These are phyloP conservation scores for Natator depressus DNA, from an alignment of 2,113 vertebrate genomes.

Conservation along the genomic window DNA sequence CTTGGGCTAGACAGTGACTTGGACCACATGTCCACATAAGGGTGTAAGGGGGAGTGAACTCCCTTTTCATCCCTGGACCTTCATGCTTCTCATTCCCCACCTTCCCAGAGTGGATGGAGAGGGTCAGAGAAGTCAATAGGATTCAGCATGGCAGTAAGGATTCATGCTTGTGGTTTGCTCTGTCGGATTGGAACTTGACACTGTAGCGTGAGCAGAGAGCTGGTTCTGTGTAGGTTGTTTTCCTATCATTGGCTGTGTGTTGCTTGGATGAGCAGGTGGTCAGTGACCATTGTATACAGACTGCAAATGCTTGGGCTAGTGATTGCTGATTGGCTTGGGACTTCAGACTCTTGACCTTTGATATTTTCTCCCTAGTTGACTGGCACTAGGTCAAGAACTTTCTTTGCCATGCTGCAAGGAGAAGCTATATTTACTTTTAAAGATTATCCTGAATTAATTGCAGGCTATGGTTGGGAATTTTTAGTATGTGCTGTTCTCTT, in stretches of 20 bases:
- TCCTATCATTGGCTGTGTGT: neutral
- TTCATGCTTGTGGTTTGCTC: neutral
- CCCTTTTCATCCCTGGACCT: neutral
- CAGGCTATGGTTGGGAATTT: too few species aligned
- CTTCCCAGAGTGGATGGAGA: neutral
- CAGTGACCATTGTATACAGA: neutral
- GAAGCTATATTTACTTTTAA: neutral
- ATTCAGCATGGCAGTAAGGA: neutral
- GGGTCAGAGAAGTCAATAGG: neutral
- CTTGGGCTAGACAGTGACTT: neutral
- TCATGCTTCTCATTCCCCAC: neutral
- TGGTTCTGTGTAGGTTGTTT: neutral
- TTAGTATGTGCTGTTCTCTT: too few species aligned
- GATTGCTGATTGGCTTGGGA: fast-evolving
- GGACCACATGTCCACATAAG: neutral
- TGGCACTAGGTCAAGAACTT: neutral
- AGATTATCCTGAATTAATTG: neutral
- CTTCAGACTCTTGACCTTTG: neutral
- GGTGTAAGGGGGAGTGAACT: neutral
- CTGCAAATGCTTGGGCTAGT: fast-evolving
- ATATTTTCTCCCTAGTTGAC: neutral
- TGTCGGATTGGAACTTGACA: neutral
- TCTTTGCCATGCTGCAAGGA: neutral
- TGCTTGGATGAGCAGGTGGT: neutral
- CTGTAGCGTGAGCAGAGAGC: neutral